Conservation (phyloP, 2,888 invertebrate genomes). For the Stenodera caucasica region DNA sequence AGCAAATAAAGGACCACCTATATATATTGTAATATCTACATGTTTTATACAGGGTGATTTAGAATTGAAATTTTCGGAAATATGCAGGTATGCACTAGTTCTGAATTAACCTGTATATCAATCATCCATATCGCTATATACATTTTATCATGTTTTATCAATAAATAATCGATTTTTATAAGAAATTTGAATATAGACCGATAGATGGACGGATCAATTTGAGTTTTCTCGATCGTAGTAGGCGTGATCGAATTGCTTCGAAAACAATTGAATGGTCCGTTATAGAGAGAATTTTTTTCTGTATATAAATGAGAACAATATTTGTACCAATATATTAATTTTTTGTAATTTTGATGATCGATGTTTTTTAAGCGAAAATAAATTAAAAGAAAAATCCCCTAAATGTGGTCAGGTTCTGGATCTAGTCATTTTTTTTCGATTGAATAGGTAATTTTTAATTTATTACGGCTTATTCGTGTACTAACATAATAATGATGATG, state of each 20-base stretch:
- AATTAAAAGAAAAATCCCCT: constrained; percentile 2
- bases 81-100: not conserved
- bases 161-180: not conserved
- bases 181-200: not conserved
- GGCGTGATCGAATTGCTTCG: no score
- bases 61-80: no score
- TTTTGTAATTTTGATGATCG: not conserved
- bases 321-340: not conserved
- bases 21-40: constrained; percentile 15
- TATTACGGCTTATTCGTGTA: constrained; percentile 28
- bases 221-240: no score
- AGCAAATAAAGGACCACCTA: constrained; percentile 24
- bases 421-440: constrained; percentile 24
- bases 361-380: not conserved
- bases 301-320: not conserved
- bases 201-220: no score
- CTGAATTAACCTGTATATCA: not conserved
- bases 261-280: not conserved
- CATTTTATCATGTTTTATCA: not conserved
- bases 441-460: constrained; percentile 16
- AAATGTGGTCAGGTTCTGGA: constrained; percentile 26
- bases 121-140: not conserved
- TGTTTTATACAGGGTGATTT: not conserved
- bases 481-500: constrained; percentile 6
- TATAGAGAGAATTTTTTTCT: not conserved